Evolutionary conservation across 1,140 invertebrate genomes (phyloP).

Genomic region (Papilio glaucus): DNA sequence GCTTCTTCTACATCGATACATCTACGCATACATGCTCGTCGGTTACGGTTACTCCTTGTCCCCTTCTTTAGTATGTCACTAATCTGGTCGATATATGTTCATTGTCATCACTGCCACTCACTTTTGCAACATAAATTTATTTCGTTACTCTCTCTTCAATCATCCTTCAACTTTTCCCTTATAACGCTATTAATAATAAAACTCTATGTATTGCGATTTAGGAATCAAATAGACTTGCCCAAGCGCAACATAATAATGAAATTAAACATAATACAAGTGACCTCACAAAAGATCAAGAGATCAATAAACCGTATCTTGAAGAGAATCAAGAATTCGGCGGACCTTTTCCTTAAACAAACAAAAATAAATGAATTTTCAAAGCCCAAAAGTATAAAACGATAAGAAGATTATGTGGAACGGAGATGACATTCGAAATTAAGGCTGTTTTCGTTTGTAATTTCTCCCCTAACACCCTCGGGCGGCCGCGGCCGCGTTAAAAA

Average conservation of each 20-base stretch:
- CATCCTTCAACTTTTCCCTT: no score
- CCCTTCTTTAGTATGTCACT: no score
- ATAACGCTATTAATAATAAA: no score
- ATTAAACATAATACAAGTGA: slow-evolving; percentile 14
- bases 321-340: slow-evolving; percentile 53
- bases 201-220: no score
- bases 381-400: slow-evolving; percentile 81
- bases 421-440: slow-evolving; percentile 83
- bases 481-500: slow-evolving; percentile 72
- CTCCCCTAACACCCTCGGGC: slow-evolving; percentile 66
- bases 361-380: slow-evolving; percentile 83
- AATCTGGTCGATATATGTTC: no score
- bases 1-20: no score
- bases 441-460: slow-evolving; percentile 82
- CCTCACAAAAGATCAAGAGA: slow-evolving; percentile 49
- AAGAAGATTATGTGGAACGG: slow-evolving; percentile 82
- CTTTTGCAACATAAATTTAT: no score
- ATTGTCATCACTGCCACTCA: no score
- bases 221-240: background rate
- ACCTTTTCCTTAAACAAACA: slow-evolving; percentile 81
- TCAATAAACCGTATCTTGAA: slow-evolving; percentile 61
- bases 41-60: no score
- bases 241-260: background rate
- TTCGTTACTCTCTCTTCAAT: no score
- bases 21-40: no score